phyloP scores from a whole-genome alignment of 1,140 invertebrate species.

The Aplysia californica region DNA sequence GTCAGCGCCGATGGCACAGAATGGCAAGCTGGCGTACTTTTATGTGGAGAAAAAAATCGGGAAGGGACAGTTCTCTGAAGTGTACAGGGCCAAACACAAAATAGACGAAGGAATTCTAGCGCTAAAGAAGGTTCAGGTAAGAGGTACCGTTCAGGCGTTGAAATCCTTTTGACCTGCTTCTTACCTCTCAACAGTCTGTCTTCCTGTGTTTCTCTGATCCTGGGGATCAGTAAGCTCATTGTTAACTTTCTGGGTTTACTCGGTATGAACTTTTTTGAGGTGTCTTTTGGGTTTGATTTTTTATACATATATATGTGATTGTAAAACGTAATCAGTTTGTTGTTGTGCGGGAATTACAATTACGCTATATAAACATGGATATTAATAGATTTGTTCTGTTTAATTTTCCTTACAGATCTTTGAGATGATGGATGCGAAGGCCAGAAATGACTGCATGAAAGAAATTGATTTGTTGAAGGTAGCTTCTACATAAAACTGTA shows the following conservation, averaged over 20 bases:
- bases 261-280: no score
- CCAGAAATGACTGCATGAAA: conserved; percentile 77
- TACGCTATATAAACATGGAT: background rate
- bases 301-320: no score
- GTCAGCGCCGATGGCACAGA: conserved; percentile 20
- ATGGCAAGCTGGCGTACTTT: conserved; percentile 69
- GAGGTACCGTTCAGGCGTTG: no score
- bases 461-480: conserved; percentile 78
- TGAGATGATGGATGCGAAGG: conserved; percentile 78
- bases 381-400: conserved; percentile 1
- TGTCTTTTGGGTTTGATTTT: no score
- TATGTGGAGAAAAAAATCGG: conserved; percentile 75
- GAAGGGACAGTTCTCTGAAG: conserved; percentile 76
- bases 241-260: background rate
- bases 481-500: no score
- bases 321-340: no score
- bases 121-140: conserved; percentile 76
- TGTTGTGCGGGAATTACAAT: no score
- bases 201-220: no score
- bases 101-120: conserved; percentile 70
- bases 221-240: background rate
- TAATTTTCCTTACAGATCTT: conserved; percentile 69
- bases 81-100: conserved; percentile 71
- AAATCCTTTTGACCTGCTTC: no score
- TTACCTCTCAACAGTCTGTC: no score